These are phyloP conservation scores for Platysternon megacephalum DNA, from an alignment of 2,113 vertebrate species.

Conservation along the genomic window DNA sequence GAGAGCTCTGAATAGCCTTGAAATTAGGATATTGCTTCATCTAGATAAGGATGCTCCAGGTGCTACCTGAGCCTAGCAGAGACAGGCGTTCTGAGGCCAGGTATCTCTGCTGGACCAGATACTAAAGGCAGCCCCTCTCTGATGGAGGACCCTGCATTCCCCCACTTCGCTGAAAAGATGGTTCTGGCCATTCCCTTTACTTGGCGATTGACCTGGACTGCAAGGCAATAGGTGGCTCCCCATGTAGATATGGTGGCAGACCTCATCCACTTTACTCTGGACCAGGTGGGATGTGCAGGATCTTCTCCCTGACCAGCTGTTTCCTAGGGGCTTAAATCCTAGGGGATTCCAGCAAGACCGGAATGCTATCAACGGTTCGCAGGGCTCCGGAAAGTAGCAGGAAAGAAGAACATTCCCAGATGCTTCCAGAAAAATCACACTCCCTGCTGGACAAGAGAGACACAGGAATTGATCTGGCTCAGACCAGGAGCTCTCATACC, in stretches of 20 bases:
- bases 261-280: neutral
- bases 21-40: neutral
- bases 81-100: neutral
- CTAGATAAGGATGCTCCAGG: neutral
- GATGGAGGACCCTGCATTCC: neutral
- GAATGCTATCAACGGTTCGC: too few relatives aligned
- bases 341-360: too few relatives aligned
- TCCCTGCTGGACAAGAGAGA: too few relatives aligned
- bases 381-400: too few relatives aligned
- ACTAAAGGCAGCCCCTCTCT: neutral
- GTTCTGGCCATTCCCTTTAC: neutral
- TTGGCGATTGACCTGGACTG: neutral
- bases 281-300: neutral
- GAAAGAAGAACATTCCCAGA: too few relatives aligned
- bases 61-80: neutral
- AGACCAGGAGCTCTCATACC: too few relatives aligned
- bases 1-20: neutral
- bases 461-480: too few relatives aligned
- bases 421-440: too few relatives aligned
- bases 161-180: neutral
- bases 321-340: neutral
- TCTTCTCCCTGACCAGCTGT: neutral
- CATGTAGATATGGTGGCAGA: neutral
- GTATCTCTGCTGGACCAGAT: neutral
- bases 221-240: neutral